Evolutionary conservation across 23 tunicate genomes (phyloP), one percentile per base, ranked within the genome.

Genomic region (Botrylloides violaceus): DNA sequence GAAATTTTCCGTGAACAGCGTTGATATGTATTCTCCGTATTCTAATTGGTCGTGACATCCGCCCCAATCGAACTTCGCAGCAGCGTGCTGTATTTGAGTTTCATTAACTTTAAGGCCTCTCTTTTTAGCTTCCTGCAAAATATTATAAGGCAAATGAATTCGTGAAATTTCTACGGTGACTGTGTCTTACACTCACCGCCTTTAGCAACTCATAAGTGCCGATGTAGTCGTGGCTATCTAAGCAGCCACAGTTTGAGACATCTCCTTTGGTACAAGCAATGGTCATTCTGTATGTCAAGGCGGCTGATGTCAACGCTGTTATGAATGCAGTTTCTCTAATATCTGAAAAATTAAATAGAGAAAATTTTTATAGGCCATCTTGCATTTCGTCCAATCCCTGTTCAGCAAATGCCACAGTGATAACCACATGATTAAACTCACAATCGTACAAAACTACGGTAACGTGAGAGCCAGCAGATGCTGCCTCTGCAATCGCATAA

Each of bases 31-130:
- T 2, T 61, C 35, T 25, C 94, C 94, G 37, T 73, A 86, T 34
- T 61, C 81, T 4, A 86, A 31, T 22, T 79, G 64, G 63, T 86
- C 94, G 3, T 75, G 29, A 71, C 94, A 86, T 3, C 77, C 94
- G 25, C 79, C 82, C 85, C 82, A 80, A 3, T 86, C 64, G 60
- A 86, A 77, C 24, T 75, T 49, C 7, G 70, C 74, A 2, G 86
- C 94, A 2, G 71, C 78, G 23, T 61, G 35, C 21, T 61, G 31
- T 21, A 86, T 65, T 26, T 66, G 49, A 3, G 23, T 78, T 30
- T 73, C 78, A 61, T 48, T 74, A 1, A 80, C 59, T 19, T 84
- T 75, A 3, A 49, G 56, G 50, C 74, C 70, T 7, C 66, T 62
- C 50, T 80, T 80, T 29, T 21, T 32, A 2, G 94, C 94, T 61